A percentile compares a stretch with the other conserved stretches of the same genome.
phyloP scores from a whole-genome alignment of 1,140 invertebrate species.

The Helicoverpa zea region DNA sequence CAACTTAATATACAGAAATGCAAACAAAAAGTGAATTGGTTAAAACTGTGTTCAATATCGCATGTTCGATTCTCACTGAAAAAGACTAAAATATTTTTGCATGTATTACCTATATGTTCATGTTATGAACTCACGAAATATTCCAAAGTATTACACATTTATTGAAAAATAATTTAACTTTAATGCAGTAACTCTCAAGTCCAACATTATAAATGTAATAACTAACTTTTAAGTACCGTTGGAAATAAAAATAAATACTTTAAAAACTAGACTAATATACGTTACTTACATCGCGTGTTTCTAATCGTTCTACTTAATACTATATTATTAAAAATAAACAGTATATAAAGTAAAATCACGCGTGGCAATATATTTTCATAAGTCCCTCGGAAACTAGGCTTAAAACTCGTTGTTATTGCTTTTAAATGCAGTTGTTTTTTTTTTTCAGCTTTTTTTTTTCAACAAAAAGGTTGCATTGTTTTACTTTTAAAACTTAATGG shows the following conservation, averaged over 20 bases:
- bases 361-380: slow-evolving; percentile 1
- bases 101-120: too few species aligned
- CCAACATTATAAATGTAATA: background rate
- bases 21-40: too few species aligned
- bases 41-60: too few species aligned
- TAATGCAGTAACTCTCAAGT: too few species aligned
- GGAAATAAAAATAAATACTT: background rate
- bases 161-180: too few species aligned
- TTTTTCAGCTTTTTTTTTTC: background rate
- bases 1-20: too few species aligned
- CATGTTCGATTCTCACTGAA: too few species aligned
- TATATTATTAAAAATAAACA: slow-evolving; percentile 21
- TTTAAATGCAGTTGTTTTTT: background rate
- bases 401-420: background rate
- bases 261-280: background rate
- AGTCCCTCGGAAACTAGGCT: background rate
- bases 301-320: background rate
- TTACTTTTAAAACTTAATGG: background rate
- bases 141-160: too few species aligned
- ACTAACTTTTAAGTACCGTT: background rate
- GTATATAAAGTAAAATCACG: slow-evolving; percentile 8
- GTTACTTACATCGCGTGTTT: background rate
- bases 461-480: background rate
- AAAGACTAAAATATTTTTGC: too few species aligned
- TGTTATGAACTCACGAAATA: too few species aligned